These are phyloP conservation scores for Tauraco hartlaubi DNA, from an alignment of 2,797 vertebrate species.

Conservation along the genomic window DNA sequence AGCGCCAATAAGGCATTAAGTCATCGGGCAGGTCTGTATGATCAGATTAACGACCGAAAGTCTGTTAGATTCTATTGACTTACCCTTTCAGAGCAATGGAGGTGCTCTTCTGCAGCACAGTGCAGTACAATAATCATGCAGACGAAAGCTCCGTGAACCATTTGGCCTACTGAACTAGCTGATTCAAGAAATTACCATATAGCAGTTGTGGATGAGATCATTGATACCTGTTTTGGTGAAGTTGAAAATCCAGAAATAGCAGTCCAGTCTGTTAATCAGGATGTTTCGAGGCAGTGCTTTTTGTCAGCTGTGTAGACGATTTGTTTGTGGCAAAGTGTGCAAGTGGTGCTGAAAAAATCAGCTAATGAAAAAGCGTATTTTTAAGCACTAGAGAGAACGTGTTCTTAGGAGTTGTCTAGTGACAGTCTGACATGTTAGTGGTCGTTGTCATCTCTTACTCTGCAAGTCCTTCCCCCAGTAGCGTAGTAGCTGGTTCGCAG, in stretches of 20 bases:
- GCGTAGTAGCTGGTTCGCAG: background rate
- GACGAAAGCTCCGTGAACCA: fast-evolving
- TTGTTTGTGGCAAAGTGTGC: background rate
- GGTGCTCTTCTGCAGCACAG: background rate
- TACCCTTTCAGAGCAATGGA: background rate
- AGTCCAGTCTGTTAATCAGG: background rate
- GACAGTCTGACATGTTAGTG: background rate
- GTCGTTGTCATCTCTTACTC: background rate
- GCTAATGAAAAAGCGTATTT: background rate
- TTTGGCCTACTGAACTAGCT: background rate
- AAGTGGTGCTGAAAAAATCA: background rate
- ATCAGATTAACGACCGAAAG: background rate
- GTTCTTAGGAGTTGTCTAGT: background rate
- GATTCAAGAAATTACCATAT: background rate
- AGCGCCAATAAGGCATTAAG: background rate
- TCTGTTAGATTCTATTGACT: background rate
- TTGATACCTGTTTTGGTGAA: background rate
- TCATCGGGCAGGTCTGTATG: fast-evolving
- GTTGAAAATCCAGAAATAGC: background rate
- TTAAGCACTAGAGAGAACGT: background rate
- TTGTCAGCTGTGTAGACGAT: background rate
- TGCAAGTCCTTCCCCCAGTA: background rate
- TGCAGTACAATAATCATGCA: background rate
- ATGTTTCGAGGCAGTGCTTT: background rate
- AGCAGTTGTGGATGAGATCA: background rate